Conservation (phyloP, 1,140 invertebrate species). For the Drosophila subpulchrella region DNA sequence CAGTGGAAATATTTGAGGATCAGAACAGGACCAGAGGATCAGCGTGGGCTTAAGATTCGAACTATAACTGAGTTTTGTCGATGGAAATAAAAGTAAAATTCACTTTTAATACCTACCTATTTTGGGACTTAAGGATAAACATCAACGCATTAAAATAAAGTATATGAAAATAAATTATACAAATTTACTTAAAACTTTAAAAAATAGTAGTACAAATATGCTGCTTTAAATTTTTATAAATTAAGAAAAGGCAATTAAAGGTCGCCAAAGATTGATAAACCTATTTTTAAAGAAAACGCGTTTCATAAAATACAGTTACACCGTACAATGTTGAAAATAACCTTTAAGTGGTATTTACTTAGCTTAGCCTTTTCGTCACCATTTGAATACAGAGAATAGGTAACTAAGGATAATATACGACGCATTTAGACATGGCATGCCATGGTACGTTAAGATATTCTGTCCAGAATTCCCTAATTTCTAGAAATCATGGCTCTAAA, state of each 20-base stretch:
- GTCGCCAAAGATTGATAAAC: too few relatives aligned
- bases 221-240: too few relatives aligned
- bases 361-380: not conserved
- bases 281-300: too few relatives aligned
- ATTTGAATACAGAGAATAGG: not conserved
- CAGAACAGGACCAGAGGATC: conserved; percentile 20
- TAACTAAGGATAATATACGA: conserved; percentile 5
- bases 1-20: conserved; percentile 50
- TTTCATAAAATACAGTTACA: too few relatives aligned
- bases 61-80: not conserved
- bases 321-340: not conserved
- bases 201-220: too few relatives aligned
- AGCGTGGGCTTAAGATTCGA: not conserved
- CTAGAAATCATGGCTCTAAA: conserved; percentile 37
- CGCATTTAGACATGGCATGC: not conserved
- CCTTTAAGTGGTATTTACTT: not conserved
- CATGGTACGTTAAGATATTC: conserved; percentile 24
- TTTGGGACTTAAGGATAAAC: not conserved
- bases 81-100: not conserved
- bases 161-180: not conserved
- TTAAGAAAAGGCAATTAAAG: too few relatives aligned
- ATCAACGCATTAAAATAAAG: not conserved
- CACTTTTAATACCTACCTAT: too few relatives aligned
- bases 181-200: too few relatives aligned
- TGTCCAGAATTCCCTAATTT: conserved; percentile 23